These are phyloP conservation scores for Atrina japonica DNA, from an alignment of 2,888 invertebrate genomes.

Conservation along the genomic window DNA sequence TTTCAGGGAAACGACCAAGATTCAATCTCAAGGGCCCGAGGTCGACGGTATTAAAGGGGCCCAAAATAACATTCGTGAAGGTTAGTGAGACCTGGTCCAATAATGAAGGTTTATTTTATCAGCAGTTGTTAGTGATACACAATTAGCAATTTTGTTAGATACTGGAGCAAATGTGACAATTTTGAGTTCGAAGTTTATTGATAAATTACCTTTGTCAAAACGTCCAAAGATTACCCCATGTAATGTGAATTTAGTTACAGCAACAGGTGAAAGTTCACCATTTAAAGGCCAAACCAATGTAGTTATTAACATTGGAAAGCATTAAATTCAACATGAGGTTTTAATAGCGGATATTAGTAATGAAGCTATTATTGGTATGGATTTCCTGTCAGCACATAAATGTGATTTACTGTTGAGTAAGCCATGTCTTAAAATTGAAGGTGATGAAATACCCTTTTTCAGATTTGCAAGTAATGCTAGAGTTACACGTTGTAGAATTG, in stretches of 20 bases:
- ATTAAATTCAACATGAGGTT: conserved; percentile 20
- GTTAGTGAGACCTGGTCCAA: neutral
- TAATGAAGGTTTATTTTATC: conserved; percentile 10
- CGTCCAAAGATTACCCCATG: neutral
- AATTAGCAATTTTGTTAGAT: conserved; percentile 13
- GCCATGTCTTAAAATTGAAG: conserved; percentile 17
- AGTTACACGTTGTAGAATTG: conserved; percentile 13
- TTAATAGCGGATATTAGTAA: conserved; percentile 29
- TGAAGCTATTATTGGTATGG: conserved; percentile 33
- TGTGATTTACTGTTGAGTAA: conserved; percentile 30
- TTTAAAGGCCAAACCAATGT: conserved; percentile 18
- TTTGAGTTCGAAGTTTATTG: neutral
- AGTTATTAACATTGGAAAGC: conserved; percentile 4
- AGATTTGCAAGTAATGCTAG: conserved; percentile 7
- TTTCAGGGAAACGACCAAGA: neutral
- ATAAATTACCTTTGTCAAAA: neutral
- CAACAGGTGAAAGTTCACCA: conserved; percentile 26
- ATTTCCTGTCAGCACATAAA: conserved; percentile 22
- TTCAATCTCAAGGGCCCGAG: neutral
- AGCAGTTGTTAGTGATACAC: neutral
- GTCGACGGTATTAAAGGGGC: neutral
- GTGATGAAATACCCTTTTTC: conserved; percentile 26
- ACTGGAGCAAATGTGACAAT: conserved; percentile 31
- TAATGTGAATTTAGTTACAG: conserved; percentile 9
- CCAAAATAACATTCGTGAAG: neutral